Percentiles rank a stretch among this genome's conserved stretches.
phyloP scores from a whole-genome alignment of 2,888 invertebrate genomes.

The Conomelus anceps region DNA sequence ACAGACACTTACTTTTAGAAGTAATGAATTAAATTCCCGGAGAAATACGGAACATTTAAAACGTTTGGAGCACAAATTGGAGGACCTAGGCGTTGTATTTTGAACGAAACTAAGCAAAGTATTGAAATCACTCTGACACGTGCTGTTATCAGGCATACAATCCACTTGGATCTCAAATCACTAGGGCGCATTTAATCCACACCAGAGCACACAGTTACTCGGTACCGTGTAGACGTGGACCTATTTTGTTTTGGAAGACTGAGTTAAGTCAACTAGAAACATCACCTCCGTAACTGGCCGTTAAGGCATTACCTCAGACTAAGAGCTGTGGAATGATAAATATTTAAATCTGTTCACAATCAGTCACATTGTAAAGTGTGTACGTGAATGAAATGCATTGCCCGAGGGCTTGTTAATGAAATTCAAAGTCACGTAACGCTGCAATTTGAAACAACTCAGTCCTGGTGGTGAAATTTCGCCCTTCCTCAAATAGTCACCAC shows the following conservation, averaged over 20 bases:
- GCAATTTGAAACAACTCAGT: neutral
- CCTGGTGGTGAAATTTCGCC: neutral
- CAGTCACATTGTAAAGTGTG: neutral
- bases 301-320: too few species aligned
- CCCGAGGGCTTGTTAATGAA: neutral
- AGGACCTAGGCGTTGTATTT: neutral
- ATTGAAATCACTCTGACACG: neutral
- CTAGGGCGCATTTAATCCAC: neutral
- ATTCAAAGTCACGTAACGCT: neutral
- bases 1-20: too few species aligned
- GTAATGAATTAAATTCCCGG: too few species aligned
- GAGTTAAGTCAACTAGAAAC: neutral
- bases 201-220: neutral
- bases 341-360: neutral
- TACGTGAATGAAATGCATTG: neutral
- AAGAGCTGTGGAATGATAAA: neutral
- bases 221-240: neutral
- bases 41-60: too few species aligned
- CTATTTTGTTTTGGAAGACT: neutral
- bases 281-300: too few species aligned
- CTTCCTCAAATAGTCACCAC: neutral
- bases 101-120: neutral
- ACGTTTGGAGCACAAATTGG: neutral
- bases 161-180: neutral
- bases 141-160: neutral